Conservation (phyloP, 2,113 vertebrate genomes). For the Toxotes jaculatrix region DNA sequence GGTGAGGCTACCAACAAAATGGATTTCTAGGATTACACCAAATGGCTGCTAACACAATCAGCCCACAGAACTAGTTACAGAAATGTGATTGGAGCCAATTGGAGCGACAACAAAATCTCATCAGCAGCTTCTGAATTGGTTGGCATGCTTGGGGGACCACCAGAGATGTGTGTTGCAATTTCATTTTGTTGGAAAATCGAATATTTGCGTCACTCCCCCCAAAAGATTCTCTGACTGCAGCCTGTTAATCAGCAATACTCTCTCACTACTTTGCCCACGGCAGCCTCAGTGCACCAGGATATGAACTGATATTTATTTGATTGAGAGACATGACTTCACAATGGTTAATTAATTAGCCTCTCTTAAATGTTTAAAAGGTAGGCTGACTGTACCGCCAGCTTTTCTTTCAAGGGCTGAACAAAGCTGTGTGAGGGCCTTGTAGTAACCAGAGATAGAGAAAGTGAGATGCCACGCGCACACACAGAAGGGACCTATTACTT, state of each 20-base stretch:
- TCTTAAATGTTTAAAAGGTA: constrained; percentile 37
- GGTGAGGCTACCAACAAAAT: constrained; percentile 49
- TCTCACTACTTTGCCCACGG: constrained; percentile 10
- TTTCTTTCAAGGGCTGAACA: constrained; percentile 39
- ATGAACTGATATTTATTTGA: constrained; percentile 40
- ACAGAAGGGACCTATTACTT: constrained; percentile 79
- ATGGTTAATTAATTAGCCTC: constrained; percentile 45
- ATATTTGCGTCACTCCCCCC: constrained; percentile 12
- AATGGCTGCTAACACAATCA: constrained; percentile 67
- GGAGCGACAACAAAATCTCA: constrained; percentile 62
- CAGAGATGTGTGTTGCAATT: constrained; percentile 54
- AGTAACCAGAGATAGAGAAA: constrained; percentile 50
- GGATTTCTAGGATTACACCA: constrained; percentile 65
- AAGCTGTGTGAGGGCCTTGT: constrained; percentile 53
- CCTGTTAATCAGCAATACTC: constrained; percentile 41
- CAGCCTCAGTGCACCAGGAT: constrained; percentile 28
- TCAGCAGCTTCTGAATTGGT: constrained; percentile 58
- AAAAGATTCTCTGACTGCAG: constrained; percentile 16
- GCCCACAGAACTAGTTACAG: constrained; percentile 48
- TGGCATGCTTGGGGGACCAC: constrained; percentile 51
- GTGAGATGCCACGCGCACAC: constrained; percentile 58
- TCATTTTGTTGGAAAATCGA: constrained; percentile 62
- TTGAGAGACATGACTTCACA: constrained; percentile 17
- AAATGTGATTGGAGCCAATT: constrained; percentile 66
- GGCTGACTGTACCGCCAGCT: constrained; percentile 11